A percentile compares a stretch with the other conserved stretches of the same genome.
These are phyloP conservation scores for Poecilus cupreus DNA, from an alignment of 2,888 invertebrate genomes.

Conservation along the genomic window DNA sequence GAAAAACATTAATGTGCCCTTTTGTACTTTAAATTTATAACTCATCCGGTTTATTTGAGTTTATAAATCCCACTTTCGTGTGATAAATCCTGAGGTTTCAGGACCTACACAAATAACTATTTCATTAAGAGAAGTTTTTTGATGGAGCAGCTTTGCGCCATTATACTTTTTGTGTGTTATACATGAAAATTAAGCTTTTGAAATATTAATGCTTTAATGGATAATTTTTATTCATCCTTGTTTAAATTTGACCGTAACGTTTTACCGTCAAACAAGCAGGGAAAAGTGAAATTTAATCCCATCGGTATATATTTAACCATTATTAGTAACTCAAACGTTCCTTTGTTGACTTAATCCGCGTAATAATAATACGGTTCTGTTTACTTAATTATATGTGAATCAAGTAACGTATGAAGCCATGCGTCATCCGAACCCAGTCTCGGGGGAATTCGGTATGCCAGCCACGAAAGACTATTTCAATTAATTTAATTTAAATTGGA, in stretches of 20 bases:
- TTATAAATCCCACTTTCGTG: too few relatives aligned
- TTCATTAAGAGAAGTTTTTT: too few relatives aligned
- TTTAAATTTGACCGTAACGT: background rate
- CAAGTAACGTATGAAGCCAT: background rate
- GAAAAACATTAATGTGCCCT: too few relatives aligned
- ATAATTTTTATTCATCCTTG: too few relatives aligned
- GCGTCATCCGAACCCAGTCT: background rate
- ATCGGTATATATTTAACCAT: constrained; percentile 2
- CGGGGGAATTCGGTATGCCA: background rate
- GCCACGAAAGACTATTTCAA: constrained; percentile 29
- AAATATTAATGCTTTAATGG: too few relatives aligned
- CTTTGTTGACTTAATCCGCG: background rate
- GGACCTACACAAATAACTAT: too few relatives aligned
- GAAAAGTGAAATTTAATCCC: constrained; percentile 3
- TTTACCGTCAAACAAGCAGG: background rate
- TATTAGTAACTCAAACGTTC: background rate
- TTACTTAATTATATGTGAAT: background rate
- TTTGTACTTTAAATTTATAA: too few relatives aligned
- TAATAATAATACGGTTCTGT: background rate
- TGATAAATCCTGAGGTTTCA: too few relatives aligned
- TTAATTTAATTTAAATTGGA: constrained; percentile 53
- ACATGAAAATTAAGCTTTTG: too few relatives aligned
- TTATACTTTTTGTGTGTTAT: too few relatives aligned
- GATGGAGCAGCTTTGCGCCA: too few relatives aligned
- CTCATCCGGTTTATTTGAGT: too few relatives aligned